A percentile compares a stretch with the other conserved stretches of the same genome.
Evolutionary conservation across 37 sponge, comb jelly and placozoan species (phyloP).

Genomic region (Ephydatia muelleri): DNA sequence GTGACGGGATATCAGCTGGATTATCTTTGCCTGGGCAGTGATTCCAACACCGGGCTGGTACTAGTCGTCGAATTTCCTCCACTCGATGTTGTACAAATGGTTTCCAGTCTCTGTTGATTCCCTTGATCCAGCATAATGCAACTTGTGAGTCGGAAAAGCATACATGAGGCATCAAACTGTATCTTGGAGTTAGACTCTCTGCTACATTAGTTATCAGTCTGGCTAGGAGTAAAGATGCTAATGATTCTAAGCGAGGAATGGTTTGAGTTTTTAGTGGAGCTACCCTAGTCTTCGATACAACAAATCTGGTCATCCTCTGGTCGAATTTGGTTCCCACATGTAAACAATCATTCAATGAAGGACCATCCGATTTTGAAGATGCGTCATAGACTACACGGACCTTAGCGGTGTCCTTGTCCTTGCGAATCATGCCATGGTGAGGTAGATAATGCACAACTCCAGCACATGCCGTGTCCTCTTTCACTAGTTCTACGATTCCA

Average conservation of each 20-base stretch:
- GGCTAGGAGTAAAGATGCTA: conserved; percentile 14
- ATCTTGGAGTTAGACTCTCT: conserved; percentile 4
- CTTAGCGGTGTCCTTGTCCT: too few relatives aligned
- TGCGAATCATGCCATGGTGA: too few relatives aligned
- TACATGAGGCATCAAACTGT: neutral
- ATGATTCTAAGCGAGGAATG: conserved; percentile 8
- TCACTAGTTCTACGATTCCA: too few relatives aligned
- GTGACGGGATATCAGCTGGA: conserved; percentile 32
- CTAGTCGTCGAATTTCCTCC: conserved; percentile 8
- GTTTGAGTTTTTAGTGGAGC: conserved; percentile 28
- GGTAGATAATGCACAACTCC: too few relatives aligned
- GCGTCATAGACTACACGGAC: too few relatives aligned
- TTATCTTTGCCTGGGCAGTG: conserved; percentile 22
- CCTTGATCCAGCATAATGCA: conserved; percentile 27
- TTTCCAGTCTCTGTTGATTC: conserved; percentile 22
- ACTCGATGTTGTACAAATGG: conserved; percentile 28
- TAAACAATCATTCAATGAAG: too few relatives aligned
- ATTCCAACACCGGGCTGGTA: neutral
- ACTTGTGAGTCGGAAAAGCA: conserved; percentile 44
- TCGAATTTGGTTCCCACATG: too few relatives aligned
- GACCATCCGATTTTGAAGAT: too few relatives aligned
- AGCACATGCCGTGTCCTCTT: too few relatives aligned
- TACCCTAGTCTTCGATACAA: conserved; percentile 21
- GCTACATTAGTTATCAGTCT: conserved; percentile 18
- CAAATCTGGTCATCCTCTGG: neutral